These are phyloP conservation scores for Monomorium pharaonis DNA, from an alignment of 1,140 invertebrate genomes.

Conservation along the genomic window DNA sequence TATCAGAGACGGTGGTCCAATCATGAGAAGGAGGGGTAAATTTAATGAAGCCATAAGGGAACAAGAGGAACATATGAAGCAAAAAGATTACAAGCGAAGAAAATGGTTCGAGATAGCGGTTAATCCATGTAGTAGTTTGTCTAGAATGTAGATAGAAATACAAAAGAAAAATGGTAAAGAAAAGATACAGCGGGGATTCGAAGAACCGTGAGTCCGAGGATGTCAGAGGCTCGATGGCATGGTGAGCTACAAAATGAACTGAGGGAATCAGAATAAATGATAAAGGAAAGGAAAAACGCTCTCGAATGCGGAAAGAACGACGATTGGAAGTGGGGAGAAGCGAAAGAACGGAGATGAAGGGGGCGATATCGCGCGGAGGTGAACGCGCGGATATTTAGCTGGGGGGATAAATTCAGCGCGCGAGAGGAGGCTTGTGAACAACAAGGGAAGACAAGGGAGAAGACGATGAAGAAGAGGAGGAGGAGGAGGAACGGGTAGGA, in stretches of 20 bases:
- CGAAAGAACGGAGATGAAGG: slow-evolving; percentile 38
- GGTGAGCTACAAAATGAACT: neutral
- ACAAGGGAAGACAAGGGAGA: slow-evolving; percentile 33
- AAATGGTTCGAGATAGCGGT: neutral
- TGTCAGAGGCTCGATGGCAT: neutral
- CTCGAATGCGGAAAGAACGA: slow-evolving; percentile 15
- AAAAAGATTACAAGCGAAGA: neutral
- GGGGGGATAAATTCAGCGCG: slow-evolving; percentile 49
- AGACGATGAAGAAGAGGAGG: too few relatives aligned
- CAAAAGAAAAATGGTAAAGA: neutral
- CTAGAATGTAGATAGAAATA: neutral
- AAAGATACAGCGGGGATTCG: neutral
- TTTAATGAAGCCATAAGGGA: slow-evolving; percentile 36
- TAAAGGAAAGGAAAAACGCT: neutral
- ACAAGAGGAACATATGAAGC: neutral
- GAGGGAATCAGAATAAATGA: slow-evolving; percentile 4
- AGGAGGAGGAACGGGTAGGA: slow-evolving; percentile 17
- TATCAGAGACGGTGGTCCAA: slow-evolving; percentile 20
- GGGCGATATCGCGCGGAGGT: slow-evolving; percentile 36
- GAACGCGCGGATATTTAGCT: slow-evolving; percentile 38
- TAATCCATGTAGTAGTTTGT: neutral
- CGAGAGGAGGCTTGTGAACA: slow-evolving; percentile 24
- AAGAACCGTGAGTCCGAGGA: neutral
- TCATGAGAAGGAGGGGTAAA: neutral
- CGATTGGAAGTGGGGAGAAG: neutral